A percentile compares a stretch with the other conserved stretches of the same genome.
Evolutionary conservation across 2,113 vertebrate species (phyloP).

Genomic region (Saguinus imperator): DNA sequence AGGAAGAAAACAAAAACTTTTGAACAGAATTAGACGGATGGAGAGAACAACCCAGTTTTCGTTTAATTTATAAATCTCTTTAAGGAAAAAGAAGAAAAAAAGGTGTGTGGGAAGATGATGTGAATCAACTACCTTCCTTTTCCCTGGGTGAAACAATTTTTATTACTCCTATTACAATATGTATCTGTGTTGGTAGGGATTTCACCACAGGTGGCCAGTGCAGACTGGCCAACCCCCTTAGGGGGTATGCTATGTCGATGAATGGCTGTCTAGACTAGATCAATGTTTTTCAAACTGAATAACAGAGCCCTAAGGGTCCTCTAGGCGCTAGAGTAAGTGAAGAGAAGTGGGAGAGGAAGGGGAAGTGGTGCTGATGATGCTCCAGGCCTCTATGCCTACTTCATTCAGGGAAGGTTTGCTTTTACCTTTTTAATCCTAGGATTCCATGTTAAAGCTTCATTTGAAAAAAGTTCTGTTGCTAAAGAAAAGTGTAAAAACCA

Average conservation of each 20-base stretch:
- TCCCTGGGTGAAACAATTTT: background rate
- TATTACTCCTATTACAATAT: background rate
- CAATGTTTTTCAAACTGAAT: background rate
- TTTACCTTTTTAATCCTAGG: constrained; percentile 38
- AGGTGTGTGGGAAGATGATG: background rate
- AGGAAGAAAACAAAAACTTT: background rate
- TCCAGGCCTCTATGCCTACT: background rate
- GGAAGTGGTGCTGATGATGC: background rate
- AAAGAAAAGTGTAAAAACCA: constrained; percentile 22
- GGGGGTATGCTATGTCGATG: background rate
- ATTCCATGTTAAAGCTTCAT: background rate
- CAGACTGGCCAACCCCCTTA: background rate
- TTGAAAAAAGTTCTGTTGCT: constrained; percentile 11
- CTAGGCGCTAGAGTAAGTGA: background rate
- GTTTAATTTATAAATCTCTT: background rate
- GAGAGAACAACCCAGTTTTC: background rate
- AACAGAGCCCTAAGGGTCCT: background rate
- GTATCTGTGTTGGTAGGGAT: background rate
- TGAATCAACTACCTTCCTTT: background rate
- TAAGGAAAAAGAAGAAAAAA: background rate
- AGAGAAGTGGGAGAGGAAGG: background rate
- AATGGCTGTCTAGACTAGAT: background rate
- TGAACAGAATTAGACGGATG: background rate
- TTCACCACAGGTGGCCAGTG: background rate
- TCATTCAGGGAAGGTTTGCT: constrained; percentile 5